Evolutionary conservation across 1,140 invertebrate species (phyloP), one percentile per base, ranked within the genome.

Genomic region (Linepithema humile): DNA sequence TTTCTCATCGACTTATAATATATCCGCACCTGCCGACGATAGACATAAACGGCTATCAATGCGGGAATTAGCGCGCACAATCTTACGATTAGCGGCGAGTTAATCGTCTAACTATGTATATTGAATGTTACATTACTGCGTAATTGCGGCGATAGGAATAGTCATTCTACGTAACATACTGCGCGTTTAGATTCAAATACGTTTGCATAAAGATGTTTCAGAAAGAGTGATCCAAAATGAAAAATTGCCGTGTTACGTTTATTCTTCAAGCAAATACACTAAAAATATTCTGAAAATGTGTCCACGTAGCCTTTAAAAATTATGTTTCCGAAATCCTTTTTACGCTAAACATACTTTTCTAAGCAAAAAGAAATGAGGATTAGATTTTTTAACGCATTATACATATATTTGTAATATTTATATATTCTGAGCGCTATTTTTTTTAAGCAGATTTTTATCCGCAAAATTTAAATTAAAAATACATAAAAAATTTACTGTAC

Each of bases 101-200:
- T 70, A 55, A 70, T 69, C 64, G 48, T 6, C 48, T 40, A 55
- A 70, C 64, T 38, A 64, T 70, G 75, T 80, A 38, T 29, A 70
- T 69, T 32, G 64, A 57, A 69, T 62, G 62, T 78, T 55, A 53
- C 75, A 32, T 80, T 80, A 80, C 75, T 55, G 64, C 64, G 64
- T 55, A 78, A 78, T 69, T 69, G 62, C 45, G 23, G 9, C 62
- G 62, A 55, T 78, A 69, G 45, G n/a, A 26, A 67, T 29, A 69
- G 48, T 78, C 75, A 78, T 45, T 48, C 75, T 55, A 55, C 62
- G 23, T 69, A 29, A 62, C 60, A 32, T n/a, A 26, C 67, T 77
- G 60, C n/a, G 60, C 32, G 9, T 77, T 65, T 15, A 23, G 32
- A 65, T n/a, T 59, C 57, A 35, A 57, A 35, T 20, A 3, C 20